Evolutionary conservation across 2,113 vertebrate species (phyloP), one percentile per base, ranked within the genome.

Genomic region (Saccopteryx bilineata): DNA sequence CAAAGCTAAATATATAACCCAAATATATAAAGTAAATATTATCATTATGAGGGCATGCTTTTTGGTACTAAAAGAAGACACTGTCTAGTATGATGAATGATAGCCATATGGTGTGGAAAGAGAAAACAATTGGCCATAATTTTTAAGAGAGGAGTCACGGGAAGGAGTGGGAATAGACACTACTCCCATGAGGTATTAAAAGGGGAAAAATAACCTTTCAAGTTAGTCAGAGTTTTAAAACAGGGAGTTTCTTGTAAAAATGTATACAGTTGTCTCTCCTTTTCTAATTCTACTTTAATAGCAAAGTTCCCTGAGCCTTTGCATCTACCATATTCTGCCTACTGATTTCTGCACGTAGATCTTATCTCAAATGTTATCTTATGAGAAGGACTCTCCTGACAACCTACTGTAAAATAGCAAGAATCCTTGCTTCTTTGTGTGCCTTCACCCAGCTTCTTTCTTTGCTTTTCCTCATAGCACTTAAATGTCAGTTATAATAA

Each of bases 11-110:
- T 87, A 78, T 72, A 89, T 89, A 85, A 93, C 65, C 26, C 68
- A 96, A 72, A 48, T 83, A 74, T 33, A 91, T 66, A 86, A 93
- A 79, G 46, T 93, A 89, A 50, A 65, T 78, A 78, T 75, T 93
- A 60, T 63, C 84, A 52, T 58, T 52, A 17, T 10, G 28, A 95
- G 48, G 39, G 56, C 24, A 91, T 86, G 28, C 3, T 90, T 88
- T 93, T 72, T 33, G 33, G 24, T 87, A 76, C 14, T 52, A 66
- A 87, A 95, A 78, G 81, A 96, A 75, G 90, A 84, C 12, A 26
- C 8, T 48, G 17, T 68, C 9, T 17, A 39, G 19, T 46, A 48
- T 39, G n/a, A 31, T 66, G 85, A 97, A 80, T 84, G 87, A 90
- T 33, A 75, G 82, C 52, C 39, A 19, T 13, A 69, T 93, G 54